Conservation (phyloP, 1,140 invertebrate genomes). For the Cardiocondyla obscurior region DNA sequence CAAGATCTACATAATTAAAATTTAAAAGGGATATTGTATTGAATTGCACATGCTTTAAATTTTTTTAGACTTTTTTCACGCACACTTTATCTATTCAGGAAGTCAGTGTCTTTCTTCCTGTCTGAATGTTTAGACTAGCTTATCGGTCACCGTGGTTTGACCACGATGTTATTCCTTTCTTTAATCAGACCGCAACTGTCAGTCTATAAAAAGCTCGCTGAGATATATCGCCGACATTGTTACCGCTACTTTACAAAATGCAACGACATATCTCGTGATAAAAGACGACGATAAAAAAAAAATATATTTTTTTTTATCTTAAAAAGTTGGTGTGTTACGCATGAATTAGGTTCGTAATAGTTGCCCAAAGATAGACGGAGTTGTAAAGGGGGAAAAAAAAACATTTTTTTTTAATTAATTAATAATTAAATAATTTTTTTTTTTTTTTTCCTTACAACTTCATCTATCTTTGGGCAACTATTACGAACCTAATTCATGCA, state of each 20-base stretch:
- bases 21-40: not conserved
- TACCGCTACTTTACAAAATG: not conserved
- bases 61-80: not conserved
- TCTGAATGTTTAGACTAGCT: not conserved
- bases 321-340: too few species aligned
- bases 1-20: not conserved
- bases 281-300: not conserved
- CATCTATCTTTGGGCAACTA: too few species aligned
- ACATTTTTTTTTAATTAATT: too few species aligned
- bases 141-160: slow-evolving; percentile 6
- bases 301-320: too few species aligned
- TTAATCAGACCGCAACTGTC: not conserved
- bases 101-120: not conserved
- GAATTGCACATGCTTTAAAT: not conserved
- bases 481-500: too few species aligned
- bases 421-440: too few species aligned
- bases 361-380: too few species aligned
- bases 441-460: too few species aligned
- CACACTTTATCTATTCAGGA: slow-evolving; percentile 14
- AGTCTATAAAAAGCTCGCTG: not conserved
- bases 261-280: not conserved
- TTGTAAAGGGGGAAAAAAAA: too few species aligned
- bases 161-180: not conserved
- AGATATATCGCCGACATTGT: not conserved
- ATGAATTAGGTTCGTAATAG: too few species aligned